phyloP scores from a whole-genome alignment of 2,888 invertebrate species.

The Drosophila formosana region DNA sequence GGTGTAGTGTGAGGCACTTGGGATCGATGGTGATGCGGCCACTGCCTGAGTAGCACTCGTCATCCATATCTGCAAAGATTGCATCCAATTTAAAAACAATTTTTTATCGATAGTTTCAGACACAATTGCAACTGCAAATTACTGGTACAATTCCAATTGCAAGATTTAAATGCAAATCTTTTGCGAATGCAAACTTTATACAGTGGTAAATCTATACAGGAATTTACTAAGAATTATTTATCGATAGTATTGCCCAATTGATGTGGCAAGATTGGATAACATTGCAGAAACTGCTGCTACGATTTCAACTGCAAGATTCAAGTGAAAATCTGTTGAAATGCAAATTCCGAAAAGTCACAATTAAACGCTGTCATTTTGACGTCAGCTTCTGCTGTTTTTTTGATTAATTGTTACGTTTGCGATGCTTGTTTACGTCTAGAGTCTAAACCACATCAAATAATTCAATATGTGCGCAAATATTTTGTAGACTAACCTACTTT shows the following conservation, averaged over 20 bases:
- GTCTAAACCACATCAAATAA: constrained; percentile 39
- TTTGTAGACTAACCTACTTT: constrained; percentile 60
- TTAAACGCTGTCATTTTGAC: not conserved
- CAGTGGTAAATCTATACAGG: no score
- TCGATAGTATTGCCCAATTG: no score
- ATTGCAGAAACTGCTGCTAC: no score
- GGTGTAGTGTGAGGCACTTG: constrained; percentile 76
- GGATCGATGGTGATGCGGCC: constrained; percentile 80
- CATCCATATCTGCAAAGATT: constrained; percentile 91
- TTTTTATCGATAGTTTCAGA: not conserved
- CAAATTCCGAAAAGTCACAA: not conserved
- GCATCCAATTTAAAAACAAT: not conserved
- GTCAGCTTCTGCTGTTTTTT: constrained; percentile 3
- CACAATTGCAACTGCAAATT: no score
- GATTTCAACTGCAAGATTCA: not conserved
- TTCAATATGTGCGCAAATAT: constrained; percentile 54
- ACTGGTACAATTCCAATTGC: no score
- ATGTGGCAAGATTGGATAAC: no score
- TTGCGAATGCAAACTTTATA: no score
- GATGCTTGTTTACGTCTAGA: constrained; percentile 20
- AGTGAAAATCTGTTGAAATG: not conserved
- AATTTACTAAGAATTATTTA: no score
- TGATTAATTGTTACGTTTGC: constrained; percentile 9
- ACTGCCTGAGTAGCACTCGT: constrained; percentile 92
- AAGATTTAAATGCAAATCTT: no score